Base-by-base conservation (phyloP, 2,888 invertebrate species). In the Dynastes grantii region DNA sequence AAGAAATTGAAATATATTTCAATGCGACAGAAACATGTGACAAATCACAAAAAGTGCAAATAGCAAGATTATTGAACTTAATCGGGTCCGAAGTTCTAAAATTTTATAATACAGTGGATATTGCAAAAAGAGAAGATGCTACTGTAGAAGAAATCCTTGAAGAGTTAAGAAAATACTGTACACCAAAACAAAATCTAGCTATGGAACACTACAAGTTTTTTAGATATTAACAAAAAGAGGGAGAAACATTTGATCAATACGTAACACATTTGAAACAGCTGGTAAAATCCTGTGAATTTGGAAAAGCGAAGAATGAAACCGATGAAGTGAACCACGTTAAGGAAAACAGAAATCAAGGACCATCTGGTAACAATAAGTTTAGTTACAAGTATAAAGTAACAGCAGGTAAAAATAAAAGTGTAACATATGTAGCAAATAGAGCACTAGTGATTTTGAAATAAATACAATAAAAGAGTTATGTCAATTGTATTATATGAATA, bases 131-230 rank as follows among this genome's bases (percentile, higher is more conserved):
- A 51, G 51, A 51, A 2, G n/a, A 2, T 13, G 51, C 51, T 13
- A 51, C 51, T 2, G n/a, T 58, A 58, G 6, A 58, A 58, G 58
- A 16, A 58, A 58, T 58, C 9, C 27, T 58, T 8, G 58, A 2
- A 58, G 11, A 58, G 58, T 58, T 58, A 2, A 22, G 16, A 22
- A 58, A 16, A 16, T 58, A 58, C 58, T 58, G 58, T 16, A 58
- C 16, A 16, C 16, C 58, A 16, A 9, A 58, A 16, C 8, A 22
- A 22, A n/a, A 58, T 58, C 0, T 58, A 58, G 58, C 58, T 3
- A 58, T 58, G 58, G 58, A 58, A 22, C 58, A 58, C 11, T 58
- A 22, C 22, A 58, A 58, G 16, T 16, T 58, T 58, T 58, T 16
- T 22, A 58, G 16, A 22, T 2, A n/a, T 2, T 13, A 9, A 51